Evolutionary conservation across 2,888 invertebrate genomes (phyloP), one percentile per base, ranked within the genome.

Genomic region (Heliconius ismenius): DNA sequence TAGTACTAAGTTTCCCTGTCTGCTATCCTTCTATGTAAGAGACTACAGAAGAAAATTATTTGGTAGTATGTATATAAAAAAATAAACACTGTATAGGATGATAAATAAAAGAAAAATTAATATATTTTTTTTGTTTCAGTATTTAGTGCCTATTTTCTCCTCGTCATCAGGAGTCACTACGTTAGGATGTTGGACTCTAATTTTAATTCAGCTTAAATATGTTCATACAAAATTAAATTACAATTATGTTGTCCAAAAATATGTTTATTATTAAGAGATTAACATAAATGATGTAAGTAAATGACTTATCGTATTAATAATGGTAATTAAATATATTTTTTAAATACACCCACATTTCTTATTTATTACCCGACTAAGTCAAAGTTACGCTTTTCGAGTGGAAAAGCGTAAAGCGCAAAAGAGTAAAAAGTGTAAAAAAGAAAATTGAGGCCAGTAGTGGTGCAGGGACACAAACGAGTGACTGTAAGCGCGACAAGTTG

Each of bases 91-190:
- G 4, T 43, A 43, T 15, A 49, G 49, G 49, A 6, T 49, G 18
- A 49, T 18, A 49, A 54, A 54, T 54, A 62, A 24, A 24, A 26
- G 62, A 15, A 62, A 26, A 4, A 62, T 26, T 62, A 13, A 26
- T 60, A 24, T 28, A 49, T 21, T 49, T 32, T 39, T 63, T 73
- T 43, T 70, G 15, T 80, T 80, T 54, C 79, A 80, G 79, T 76
- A 18, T 60, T 79, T 49, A 36, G 54, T n/a, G 65, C 74, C 26
- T 81, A 81, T 36, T 73, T 70, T 58, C 54, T 78, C 21, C 63
- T 79, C 18, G 77, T 81, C 32, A 72, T 81, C 32, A 60, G 79
- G 26, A 81, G 81, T 60, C 73, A 81, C 28, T 80, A 77, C 77
- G 58, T 75, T 21, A 64, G 15, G 7, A 76, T 79, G 76, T 2